Evolutionary conservation across 2,888 invertebrate genomes (phyloP).

Genomic region (Temnothorax unifasciatus): DNA sequence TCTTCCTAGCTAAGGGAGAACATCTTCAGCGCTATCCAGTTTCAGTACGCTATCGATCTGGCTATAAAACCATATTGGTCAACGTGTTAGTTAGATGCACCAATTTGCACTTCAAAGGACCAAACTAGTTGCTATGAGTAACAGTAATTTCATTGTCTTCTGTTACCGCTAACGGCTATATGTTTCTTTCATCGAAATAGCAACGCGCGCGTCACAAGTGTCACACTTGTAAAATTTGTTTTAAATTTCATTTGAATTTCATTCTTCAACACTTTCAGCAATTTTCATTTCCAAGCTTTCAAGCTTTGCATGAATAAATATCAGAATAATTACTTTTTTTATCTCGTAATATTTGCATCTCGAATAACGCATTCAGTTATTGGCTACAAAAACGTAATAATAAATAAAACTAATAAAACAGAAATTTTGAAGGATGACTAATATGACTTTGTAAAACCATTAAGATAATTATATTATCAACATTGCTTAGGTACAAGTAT

Average conservation of each 20-base stretch:
- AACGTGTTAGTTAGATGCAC: constrained; percentile 49
- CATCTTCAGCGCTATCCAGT: constrained; percentile 33
- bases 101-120: constrained; percentile 53
- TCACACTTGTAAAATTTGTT: background rate
- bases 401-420: constrained; percentile 5
- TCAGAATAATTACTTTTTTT: constrained; percentile 3
- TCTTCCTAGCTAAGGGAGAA: constrained; percentile 7
- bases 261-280: background rate
- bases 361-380: constrained; percentile 14
- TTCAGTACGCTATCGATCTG: constrained; percentile 35
- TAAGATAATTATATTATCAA: background rate
- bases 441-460: background rate
- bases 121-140: constrained; percentile 45
- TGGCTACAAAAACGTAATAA: background rate
- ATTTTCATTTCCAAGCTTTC: constrained; percentile 16
- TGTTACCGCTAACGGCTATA: constrained; percentile 14
- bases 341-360: background rate
- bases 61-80: constrained; percentile 52
- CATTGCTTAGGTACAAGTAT: background rate
- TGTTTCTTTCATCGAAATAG: constrained; percentile 33
- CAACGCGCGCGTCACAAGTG: background rate
- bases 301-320: constrained; percentile 10
- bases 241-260: constrained; percentile 19
- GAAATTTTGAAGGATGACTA: background rate
- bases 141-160: constrained; percentile 50